A percentile compares a stretch with the other conserved stretches of the same genome.
Evolutionary conservation across 2,888 invertebrate genomes (phyloP).

Genomic region (Barypeithes pellucidus): DNA sequence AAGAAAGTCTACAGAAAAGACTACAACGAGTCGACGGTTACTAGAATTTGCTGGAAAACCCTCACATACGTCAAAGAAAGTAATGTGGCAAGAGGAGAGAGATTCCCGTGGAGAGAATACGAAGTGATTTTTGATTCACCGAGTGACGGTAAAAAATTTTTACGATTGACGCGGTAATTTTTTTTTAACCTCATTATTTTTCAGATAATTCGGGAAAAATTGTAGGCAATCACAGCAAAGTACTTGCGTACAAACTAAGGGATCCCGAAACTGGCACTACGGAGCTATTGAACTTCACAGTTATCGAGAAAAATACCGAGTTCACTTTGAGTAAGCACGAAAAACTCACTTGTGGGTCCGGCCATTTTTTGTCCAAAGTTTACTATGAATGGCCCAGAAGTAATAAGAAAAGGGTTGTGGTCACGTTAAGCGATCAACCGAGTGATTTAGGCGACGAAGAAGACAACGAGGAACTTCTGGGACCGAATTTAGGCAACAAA

Average conservation of each 20-base stretch:
- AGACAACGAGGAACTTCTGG: not conserved
- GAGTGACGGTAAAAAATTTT: not conserved
- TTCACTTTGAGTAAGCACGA: conserved; percentile 26
- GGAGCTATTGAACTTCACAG: not conserved
- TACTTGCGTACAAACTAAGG: not conserved
- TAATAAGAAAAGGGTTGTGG: conserved; percentile 25
- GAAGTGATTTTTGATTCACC: conserved; percentile 39
- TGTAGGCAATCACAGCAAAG: not conserved
- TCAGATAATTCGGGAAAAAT: not conserved
- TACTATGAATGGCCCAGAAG: conserved; percentile 28
- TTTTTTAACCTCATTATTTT: not conserved
- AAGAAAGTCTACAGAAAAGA: conserved; percentile 17
- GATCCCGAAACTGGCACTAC: not conserved
- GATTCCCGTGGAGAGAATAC: conserved; percentile 27
- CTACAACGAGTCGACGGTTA: conserved; percentile 29
- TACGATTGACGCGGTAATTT: no score
- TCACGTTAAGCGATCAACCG: conserved; percentile 14
- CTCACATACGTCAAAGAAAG: conserved; percentile 36
- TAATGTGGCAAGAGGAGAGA: not conserved
- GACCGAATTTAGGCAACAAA: not conserved
- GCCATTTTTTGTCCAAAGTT: conserved; percentile 34
- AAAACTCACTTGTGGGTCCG: conserved; percentile 30
- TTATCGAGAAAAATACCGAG: not conserved
- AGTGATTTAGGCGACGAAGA: not conserved
- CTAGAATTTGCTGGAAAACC: conserved; percentile 36